These are phyloP conservation scores for Himalopsyche kuldschensis DNA, from an alignment of 2,888 invertebrate genomes.

Conservation along the genomic window DNA sequence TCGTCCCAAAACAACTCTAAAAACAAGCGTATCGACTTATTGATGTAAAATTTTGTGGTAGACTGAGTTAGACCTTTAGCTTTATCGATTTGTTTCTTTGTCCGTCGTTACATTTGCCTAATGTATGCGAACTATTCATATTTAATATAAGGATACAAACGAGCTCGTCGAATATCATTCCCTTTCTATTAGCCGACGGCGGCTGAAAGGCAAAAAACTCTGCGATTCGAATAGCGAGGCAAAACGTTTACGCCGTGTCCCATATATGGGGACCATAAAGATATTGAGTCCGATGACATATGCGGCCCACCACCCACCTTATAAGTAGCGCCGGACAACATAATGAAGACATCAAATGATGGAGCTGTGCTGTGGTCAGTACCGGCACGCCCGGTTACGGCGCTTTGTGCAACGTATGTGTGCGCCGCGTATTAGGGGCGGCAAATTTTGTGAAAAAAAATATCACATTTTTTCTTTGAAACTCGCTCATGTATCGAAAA, in stretches of 20 bases:
- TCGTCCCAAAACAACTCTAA: no score
- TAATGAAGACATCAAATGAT: constrained; percentile 29
- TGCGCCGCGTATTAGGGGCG: no score
- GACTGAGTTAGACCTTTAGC: no score
- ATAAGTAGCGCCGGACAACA: constrained; percentile 27
- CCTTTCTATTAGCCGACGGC: neutral
- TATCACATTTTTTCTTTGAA: no score
- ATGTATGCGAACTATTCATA: neutral
- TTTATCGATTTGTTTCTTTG: neutral
- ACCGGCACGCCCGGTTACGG: neutral
- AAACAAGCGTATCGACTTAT: no score
- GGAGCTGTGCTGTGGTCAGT: neutral
- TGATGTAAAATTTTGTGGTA: no score
- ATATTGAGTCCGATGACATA: constrained; percentile 32
- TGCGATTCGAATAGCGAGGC: neutral
- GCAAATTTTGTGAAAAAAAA: no score
- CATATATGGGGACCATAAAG: constrained; percentile 20
- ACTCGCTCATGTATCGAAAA: no score
- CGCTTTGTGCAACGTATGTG: no score
- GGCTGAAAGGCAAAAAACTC: neutral
- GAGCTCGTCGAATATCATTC: neutral
- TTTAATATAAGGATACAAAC: neutral
- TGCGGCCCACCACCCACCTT: constrained; percentile 35
- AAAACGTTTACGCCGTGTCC: constrained; percentile 5
- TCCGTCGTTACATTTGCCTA: neutral